Base-by-base conservation (phyloP, 2,113 vertebrate genomes). In the Corythornis cristatus region DNA sequence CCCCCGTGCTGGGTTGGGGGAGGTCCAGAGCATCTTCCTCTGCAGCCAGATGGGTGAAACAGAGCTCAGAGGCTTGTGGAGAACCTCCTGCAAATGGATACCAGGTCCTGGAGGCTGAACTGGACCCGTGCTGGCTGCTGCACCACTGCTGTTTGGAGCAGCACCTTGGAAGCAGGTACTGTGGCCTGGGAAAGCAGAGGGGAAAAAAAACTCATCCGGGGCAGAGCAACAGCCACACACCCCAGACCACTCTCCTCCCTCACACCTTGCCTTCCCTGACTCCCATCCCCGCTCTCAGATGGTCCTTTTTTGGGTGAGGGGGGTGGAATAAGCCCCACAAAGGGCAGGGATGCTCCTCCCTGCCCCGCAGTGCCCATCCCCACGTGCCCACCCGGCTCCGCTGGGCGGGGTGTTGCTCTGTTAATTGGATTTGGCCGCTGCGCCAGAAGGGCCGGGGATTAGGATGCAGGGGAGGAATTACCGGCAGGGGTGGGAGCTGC, bases 351-450 rank as follows among this genome's bases (percentile, higher is more conserved):
- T 28, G 62, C 25, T 67, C 75, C 31, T 79, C 25, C 26, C n/a
- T 48, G 23, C 2, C 33, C 58, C n/a, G 21, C 37, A 9, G 16
- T 26, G 3, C 3, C 15, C 12, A 0, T 56, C 64, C 61, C 43
- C 65, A 8, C 4, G 6, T 1, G 8, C 46, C 19, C 58, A 6
- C 54, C 33, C 11, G 3, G 2, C 37, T 23, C 35, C 12, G 2
- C 40, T 3, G 5, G 62, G 82, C 51, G 1, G 1, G 65, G 65
- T n/a, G 9, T 58, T 66, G 65, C 88, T 19, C 21, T 9, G 74
- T 58, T 96, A 93, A 96, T 93, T 74, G 94, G 95, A 95, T 95
- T 91, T 91, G 92, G 82, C 60, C 1, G 2, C 84, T 35, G 66
- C 1, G 33, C 62, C 94, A 92, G 93, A 89, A 93, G 96, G 95